Conservation (phyloP, 2,797 vertebrate species). For the Anomalospiza imberbis region DNA sequence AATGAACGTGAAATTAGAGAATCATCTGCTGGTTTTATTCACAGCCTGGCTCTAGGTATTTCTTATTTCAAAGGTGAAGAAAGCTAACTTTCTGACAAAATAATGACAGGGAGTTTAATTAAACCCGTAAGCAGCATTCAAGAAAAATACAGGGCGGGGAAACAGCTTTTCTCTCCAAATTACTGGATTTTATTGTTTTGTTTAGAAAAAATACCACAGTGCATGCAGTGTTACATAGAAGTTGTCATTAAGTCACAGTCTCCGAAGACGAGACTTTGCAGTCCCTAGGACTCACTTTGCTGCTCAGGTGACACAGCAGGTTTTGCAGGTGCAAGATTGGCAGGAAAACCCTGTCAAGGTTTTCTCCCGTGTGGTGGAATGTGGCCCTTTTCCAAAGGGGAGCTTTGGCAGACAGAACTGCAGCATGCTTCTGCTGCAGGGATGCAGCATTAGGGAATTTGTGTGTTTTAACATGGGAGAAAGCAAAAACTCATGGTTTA, state of each 20-base stretch:
- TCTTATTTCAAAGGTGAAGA: constrained; percentile 24
- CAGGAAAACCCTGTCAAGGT: background rate
- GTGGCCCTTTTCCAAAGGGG: background rate
- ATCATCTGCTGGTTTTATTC: background rate
- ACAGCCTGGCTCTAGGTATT: constrained; percentile 6
- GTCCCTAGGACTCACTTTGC: background rate
- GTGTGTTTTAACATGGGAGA: background rate
- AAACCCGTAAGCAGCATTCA: background rate
- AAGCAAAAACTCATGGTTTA: background rate
- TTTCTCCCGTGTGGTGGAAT: background rate
- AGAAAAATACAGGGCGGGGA: background rate
- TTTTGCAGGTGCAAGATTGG: background rate
- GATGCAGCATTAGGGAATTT: background rate
- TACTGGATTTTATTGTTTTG: background rate
- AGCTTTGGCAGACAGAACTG: background rate
- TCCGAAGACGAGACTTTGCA: background rate
- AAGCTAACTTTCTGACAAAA: constrained; percentile 39
- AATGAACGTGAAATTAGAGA: background rate
- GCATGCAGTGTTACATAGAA: background rate
- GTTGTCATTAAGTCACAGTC: background rate
- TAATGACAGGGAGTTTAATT: constrained; percentile 11
- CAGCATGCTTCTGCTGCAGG: background rate
- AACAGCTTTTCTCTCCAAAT: background rate
- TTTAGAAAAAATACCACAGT: background rate
- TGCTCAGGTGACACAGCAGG: background rate